A percentile compares a stretch with the other conserved stretches of the same genome.
Evolutionary conservation across 1,140 invertebrate species (phyloP).

Genomic region (Leptinotarsa undecemlineata): DNA sequence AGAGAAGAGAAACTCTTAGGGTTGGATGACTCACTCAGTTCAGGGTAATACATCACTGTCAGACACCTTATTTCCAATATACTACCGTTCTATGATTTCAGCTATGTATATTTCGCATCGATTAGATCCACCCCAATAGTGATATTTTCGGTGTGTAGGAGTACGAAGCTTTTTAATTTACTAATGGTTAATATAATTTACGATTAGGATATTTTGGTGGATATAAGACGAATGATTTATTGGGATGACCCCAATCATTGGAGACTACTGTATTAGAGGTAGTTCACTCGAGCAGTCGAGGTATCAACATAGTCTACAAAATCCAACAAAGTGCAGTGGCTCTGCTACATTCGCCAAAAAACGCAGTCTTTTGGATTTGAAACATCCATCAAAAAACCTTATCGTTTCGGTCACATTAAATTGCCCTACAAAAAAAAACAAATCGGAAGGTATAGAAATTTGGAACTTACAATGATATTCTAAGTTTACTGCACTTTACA

Average conservation of each 20-base stretch:
- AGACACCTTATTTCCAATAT: slow-evolving; percentile 52
- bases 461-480: too few species aligned
- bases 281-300: too few species aligned
- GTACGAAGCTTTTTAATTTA: neutral
- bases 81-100: slow-evolving; percentile 51
- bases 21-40: slow-evolving; percentile 49
- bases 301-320: too few species aligned
- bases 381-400: too few species aligned
- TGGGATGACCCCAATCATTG: neutral
- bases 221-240: neutral
- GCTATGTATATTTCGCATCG: slow-evolving; percentile 51
- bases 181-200: neutral
- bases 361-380: too few species aligned
- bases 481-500: too few species aligned
- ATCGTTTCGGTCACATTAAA: too few species aligned
- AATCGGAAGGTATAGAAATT: too few species aligned
- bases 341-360: too few species aligned
- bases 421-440: too few species aligned
- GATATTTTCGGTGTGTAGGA: neutral
- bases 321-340: too few species aligned
- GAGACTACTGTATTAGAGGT: too few species aligned
- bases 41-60: slow-evolving; percentile 50
- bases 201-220: neutral
- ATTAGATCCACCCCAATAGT: slow-evolving; percentile 37
- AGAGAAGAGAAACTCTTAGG: slow-evolving; percentile 23